Base-by-base conservation (phyloP, 2,113 vertebrate species). In the Rhabdomys dilectus region DNA sequence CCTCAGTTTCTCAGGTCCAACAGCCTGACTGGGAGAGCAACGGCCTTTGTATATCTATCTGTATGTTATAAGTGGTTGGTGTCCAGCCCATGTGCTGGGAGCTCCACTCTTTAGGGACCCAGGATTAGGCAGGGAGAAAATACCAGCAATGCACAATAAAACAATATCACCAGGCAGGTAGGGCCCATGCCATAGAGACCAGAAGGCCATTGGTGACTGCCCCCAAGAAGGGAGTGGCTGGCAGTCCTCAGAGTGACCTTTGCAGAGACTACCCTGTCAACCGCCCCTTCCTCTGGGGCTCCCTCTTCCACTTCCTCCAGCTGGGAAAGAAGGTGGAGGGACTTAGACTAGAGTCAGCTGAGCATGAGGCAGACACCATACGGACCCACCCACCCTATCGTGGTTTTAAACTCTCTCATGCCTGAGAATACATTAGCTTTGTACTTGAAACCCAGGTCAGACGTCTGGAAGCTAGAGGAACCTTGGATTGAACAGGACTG, bases 21-120 rank as follows among this genome's bases (percentile, higher is more conserved):
- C 17, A 7, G 29, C 64, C 68, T 21, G 24, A 3, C 3, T 16
- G 2, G 53, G 73, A 60, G 3, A 36, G 22, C 4, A 22, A 16
- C 26, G 76, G 11, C 45, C 31, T 0, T 9, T 7, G 64, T 75
- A 12, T 68, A 88, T 34, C 48, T 66, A 88, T 34, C 48, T 66
- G 3, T 5, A 0, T 1, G 3, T 36, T 75, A 2, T 4, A 29
- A 16, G 29, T 66, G 62, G 45, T 1, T 7, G 7, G 13, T 1
- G 3, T 77, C 56, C n/a, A 77, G 53, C 45, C 16, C 34, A 36
- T 2, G 29, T 62, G 11, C 89, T 60, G 6, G 21, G 36, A 13
- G 24, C 19, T 53, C 64, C 12, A 64, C 12, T 70, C 45, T 68
- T 53, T 24, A 31, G 62, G 53, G 53, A 64, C 56, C 45, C 2